Base-by-base conservation (phyloP, 2,888 invertebrate genomes). In the Eupithecia subumbrata region DNA sequence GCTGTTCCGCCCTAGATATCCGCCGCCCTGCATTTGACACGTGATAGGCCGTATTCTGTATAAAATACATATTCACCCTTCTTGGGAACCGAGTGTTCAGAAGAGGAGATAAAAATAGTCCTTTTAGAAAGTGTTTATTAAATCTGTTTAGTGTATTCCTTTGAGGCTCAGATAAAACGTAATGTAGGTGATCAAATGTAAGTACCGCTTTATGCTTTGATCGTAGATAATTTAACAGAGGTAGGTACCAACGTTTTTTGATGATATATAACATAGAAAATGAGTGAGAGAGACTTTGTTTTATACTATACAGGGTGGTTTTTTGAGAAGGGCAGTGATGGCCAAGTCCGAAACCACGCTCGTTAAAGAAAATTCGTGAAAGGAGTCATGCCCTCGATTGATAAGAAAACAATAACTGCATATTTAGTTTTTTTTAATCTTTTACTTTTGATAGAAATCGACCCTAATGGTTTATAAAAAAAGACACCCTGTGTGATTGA, bases 11-110 rank as follows among this genome's bases (percentile, higher is more conserved):
- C 64, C 34, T 66, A 66, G 1, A 40, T 73, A 68, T 73, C 76
- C 64, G 73, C 25, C 22, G 48, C 52, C 43, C 43, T 48, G 52
- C 43, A 11, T 60, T 37, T 72, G 75, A 70, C 75, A 70, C 67
- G 69, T 66, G 69, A 70, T 45, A 69, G 18, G 34, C 18, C 25
- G 60, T 60, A 70, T 72, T 63, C 74, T 76, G 67, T 72, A 76
- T 79, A 75, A 75, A 76, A 76, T 69, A 71, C 67, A n/a, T 63
- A 37, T 64, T n/a, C 12, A 40, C 37, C 40, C 67, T n/a, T 67
- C 64, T 64, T 34, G 64, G 34, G 34, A 34, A 64, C 18, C 34
- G 64, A 64, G 64, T 34, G 60, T 18, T 34, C 30, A 18, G 22
- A 34, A 18, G n/a, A 56, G 64, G n/a, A 56, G 64, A 64, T 64